These are phyloP conservation scores for Leucophora obtusa DNA, from an alignment of 2,888 invertebrate genomes.

Conservation along the genomic window DNA sequence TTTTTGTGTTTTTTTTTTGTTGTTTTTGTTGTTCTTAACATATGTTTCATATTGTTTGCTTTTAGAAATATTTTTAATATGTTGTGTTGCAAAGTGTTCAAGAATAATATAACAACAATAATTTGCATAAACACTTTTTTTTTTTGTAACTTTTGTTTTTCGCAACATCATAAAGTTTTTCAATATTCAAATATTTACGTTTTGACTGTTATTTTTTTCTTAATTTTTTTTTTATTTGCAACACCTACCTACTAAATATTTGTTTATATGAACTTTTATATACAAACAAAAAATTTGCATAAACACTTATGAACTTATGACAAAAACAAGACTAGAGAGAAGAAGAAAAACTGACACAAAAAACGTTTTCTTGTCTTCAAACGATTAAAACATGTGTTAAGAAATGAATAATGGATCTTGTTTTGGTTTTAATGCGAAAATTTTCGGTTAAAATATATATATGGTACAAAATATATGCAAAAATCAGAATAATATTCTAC, in stretches of 20 bases:
- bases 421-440: not conserved
- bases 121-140: conserved; percentile 56
- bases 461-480: too few relatives aligned
- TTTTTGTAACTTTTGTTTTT: conserved; percentile 37
- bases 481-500: too few relatives aligned
- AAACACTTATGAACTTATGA: conserved; percentile 43
- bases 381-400: conserved; percentile 27
- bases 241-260: conserved; percentile 18
- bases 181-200: conserved; percentile 59
- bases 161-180: conserved; percentile 48
- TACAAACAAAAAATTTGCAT: conserved; percentile 46
- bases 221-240: not conserved
- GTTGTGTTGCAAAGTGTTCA: conserved; percentile 16
- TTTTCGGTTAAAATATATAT: too few relatives aligned
- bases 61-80: conserved; percentile 41
- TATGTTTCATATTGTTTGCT: conserved; percentile 35
- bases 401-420: conserved; percentile 17
- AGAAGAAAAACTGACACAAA: conserved; percentile 7
- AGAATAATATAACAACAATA: conserved; percentile 26
- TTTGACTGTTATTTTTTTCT: conserved; percentile 14
- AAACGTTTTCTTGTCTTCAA: not conserved
- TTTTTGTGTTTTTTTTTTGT: conserved; percentile 2
- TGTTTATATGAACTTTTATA: conserved; percentile 30
- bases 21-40: conserved; percentile 29
- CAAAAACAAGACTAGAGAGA: not conserved